phyloP scores from a whole-genome alignment of 2,797 vertebrate genomes.

The Carcharodon carcharias region DNA sequence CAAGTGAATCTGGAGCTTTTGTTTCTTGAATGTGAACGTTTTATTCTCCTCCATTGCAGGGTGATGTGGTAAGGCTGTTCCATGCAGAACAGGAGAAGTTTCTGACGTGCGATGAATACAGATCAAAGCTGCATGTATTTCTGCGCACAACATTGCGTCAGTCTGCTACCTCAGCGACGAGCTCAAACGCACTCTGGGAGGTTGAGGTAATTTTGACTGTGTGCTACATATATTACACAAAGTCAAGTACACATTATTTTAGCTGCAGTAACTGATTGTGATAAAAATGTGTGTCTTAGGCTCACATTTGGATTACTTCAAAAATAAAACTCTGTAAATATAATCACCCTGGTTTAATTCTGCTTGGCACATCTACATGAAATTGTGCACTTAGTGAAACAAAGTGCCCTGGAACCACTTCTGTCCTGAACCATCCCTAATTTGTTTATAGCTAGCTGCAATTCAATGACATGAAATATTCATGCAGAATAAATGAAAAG shows the following conservation, averaged over 20 bases:
- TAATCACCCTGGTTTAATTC: background rate
- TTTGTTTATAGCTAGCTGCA: background rate
- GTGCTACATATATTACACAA: background rate
- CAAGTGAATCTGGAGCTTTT: background rate
- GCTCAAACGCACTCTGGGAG: constrained; percentile 95
- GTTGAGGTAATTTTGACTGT: constrained; percentile 71
- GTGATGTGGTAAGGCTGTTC: constrained; percentile 87
- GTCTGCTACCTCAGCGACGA: constrained; percentile 87
- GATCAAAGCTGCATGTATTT: constrained; percentile 80
- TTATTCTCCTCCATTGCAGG: constrained; percentile 54
- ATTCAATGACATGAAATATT: background rate
- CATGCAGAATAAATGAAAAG: background rate
- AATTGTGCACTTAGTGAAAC: background rate
- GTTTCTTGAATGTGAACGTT: background rate
- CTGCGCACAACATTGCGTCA: constrained; percentile 85
- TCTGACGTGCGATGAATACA: constrained; percentile 89
- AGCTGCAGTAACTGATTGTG: too few species aligned
- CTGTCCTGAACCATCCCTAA: background rate
- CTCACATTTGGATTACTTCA: background rate
- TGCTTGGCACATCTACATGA: background rate
- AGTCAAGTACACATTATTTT: too few species aligned
- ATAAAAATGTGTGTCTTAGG: background rate
- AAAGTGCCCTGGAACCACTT: background rate
- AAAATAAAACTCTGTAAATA: background rate
- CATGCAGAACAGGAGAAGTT: constrained; percentile 96